Conservation (phyloP, 1,140 invertebrate species). For the Zaprionus nigranus region DNA sequence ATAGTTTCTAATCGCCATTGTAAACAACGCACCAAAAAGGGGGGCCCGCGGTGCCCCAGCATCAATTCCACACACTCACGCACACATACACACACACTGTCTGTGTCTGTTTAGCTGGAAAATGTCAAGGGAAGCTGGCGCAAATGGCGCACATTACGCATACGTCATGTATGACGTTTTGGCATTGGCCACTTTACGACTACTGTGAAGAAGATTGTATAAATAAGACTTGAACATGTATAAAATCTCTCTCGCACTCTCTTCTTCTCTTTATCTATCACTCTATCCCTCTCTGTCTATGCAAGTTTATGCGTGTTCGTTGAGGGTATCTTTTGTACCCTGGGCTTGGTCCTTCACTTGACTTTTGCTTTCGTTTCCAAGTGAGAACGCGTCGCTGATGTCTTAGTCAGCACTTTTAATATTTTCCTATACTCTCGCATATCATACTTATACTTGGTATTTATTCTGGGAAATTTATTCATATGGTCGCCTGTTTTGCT, state of each 20-base stretch:
- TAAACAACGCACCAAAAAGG: too few relatives aligned
- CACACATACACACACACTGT: neutral
- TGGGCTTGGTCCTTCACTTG: slow-evolving; percentile 53
- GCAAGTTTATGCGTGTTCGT: slow-evolving; percentile 12
- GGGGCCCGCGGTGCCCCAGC: too few relatives aligned
- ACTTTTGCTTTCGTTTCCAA: slow-evolving; percentile 20
- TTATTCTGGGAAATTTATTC: slow-evolving; percentile 60
- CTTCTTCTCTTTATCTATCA: neutral
- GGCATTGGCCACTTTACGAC: slow-evolving; percentile 65
- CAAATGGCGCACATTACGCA: slow-evolving; percentile 60
- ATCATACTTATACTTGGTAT: slow-evolving; percentile 27
- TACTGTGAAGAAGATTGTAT: slow-evolving; percentile 32
- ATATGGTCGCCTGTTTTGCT: slow-evolving; percentile 18
- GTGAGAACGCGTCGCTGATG: neutral
- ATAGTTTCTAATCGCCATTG: slow-evolving; percentile 80
- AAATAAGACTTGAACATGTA: slow-evolving; percentile 36
- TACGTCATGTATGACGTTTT: slow-evolving; percentile 69
- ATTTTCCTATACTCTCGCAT: slow-evolving; percentile 19
- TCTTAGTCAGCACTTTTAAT: slow-evolving; percentile 58
- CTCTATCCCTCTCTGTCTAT: neutral
- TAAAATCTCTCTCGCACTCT: slow-evolving; percentile 1
- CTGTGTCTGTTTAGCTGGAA: slow-evolving; percentile 23
- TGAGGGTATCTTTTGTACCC: neutral
- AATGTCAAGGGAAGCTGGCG: slow-evolving; percentile 66
- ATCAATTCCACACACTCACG: slow-evolving; percentile 18